Evolutionary conservation across 2,797 vertebrate species (phyloP).

Genomic region (Furcifer pardalis): DNA sequence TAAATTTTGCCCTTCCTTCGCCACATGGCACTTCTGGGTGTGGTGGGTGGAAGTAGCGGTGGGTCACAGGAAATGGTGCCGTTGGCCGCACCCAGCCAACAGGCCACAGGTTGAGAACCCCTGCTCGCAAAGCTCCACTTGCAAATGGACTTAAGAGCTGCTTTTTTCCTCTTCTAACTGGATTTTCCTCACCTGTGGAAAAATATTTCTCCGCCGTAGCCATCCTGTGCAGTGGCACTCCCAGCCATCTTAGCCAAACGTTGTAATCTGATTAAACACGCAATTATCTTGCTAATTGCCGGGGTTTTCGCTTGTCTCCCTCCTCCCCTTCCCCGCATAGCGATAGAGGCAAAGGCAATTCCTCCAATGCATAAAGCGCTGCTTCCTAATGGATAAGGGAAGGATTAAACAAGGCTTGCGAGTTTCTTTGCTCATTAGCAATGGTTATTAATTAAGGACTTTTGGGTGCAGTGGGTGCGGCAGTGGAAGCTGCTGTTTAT

Average conservation of each 20-base stretch:
- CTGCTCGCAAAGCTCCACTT: too few species aligned
- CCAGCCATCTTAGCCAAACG: background rate
- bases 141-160: too few species aligned
- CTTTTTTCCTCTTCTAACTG: too few species aligned
- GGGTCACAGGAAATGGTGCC: too few species aligned
- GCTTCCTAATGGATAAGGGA: background rate
- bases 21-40: too few species aligned
- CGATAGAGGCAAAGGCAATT: accelerated
- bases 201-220: too few species aligned
- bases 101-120: too few species aligned
- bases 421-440: conserved; percentile 56
- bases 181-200: too few species aligned
- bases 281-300: background rate
- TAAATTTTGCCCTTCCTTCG: too few species aligned
- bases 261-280: background rate
- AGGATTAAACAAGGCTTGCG: background rate
- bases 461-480: conserved; percentile 18
- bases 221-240: too few species aligned
- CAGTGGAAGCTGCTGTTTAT: background rate
- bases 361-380: background rate
- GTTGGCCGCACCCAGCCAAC: too few species aligned
- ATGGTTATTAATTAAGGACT: conserved; percentile 48
- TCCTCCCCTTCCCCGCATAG: background rate
- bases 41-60: too few species aligned
- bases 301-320: background rate